Evolutionary conservation across 2,113 vertebrate genomes (phyloP), one percentile per base, ranked within the genome.

Genomic region (Mirounga angustirostris): DNA sequence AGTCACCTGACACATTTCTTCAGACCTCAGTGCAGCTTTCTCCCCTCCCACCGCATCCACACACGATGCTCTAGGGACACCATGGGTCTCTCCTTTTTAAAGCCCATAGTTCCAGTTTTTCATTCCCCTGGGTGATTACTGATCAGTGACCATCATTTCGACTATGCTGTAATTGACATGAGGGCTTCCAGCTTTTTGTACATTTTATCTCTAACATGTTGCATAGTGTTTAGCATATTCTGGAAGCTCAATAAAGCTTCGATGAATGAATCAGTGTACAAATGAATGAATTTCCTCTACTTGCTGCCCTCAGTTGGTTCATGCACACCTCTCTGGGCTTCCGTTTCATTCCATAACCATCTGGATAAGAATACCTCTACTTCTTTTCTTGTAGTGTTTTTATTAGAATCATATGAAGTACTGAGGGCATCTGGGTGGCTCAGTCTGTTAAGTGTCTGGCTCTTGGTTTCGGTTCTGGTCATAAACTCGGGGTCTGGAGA

Each of bases 21-120:
- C 33, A 74, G 43, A 36, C 46, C n/a, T 79, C 40, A 40, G 30
- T 11, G 30, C 40, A 24, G 1, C 43, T n/a, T 33, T 40, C 7
- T 59, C 1, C 1, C 9, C 3, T 28, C 59, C 8, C 1, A 14
- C 54, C 24, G 2, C 18, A 9, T 5, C 1, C 5, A 5, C 18
- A 22, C 7, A 0, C n/a, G 26, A 0, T 1, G 2, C 26, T 56
- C 40, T 67, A 28, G 74, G 43, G 15, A 36, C 1, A 16, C 56
- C 12, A 11, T 0, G 13, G 3, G 0, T 1, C 13, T 81, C 50
- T 79, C 22, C 19, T 61, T 50, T 46, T 16, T 33, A 36, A 52
- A n/a, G 36, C 4, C 24, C 46, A 65, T 52, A 3, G 1, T 46
- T 83, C 33, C 26, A 14, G 76, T 36, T 80, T 76, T 76, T 10